Percentiles rank a stretch among this genome's conserved stretches.
Evolutionary conservation across 2,113 vertebrate genomes (phyloP).

Genomic region (Psittacula cyanocephala): DNA sequence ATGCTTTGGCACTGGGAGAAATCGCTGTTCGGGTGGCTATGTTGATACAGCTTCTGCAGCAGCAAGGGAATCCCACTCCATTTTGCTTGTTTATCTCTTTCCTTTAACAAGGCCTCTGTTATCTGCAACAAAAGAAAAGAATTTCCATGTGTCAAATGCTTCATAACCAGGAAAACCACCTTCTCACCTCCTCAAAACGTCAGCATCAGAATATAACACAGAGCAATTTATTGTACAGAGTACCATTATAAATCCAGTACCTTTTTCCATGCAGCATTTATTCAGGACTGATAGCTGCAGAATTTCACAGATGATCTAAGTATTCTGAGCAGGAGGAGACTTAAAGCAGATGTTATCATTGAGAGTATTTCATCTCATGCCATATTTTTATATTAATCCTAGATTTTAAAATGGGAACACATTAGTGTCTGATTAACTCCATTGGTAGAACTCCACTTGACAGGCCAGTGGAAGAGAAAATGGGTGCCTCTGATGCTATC

Average conservation of each 20-base stretch:
- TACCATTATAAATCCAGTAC: background rate
- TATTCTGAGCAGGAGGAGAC: background rate
- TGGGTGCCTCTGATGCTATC: background rate
- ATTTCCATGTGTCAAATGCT: background rate
- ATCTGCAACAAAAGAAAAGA: constrained; percentile 73
- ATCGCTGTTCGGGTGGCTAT: constrained; percentile 94
- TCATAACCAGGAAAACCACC: background rate
- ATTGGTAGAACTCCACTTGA: background rate
- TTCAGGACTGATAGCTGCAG: background rate
- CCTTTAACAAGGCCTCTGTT: constrained; percentile 86
- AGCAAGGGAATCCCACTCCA: constrained; percentile 95
- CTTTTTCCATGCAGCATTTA: background rate
- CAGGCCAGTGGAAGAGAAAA: background rate
- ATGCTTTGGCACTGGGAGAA: constrained; percentile 90
- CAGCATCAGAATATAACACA: background rate
- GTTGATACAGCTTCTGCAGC: constrained; percentile 88
- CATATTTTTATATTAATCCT: background rate
- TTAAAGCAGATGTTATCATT: background rate
- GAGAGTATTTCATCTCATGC: background rate
- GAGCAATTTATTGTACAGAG: background rate
- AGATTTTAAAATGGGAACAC: background rate
- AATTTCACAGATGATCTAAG: background rate
- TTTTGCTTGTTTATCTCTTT: constrained; percentile 91
- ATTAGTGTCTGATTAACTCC: background rate
- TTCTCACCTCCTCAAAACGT: background rate